Base-by-base conservation (phyloP, 2,113 vertebrate species). In the Bujurquina vittata region DNA sequence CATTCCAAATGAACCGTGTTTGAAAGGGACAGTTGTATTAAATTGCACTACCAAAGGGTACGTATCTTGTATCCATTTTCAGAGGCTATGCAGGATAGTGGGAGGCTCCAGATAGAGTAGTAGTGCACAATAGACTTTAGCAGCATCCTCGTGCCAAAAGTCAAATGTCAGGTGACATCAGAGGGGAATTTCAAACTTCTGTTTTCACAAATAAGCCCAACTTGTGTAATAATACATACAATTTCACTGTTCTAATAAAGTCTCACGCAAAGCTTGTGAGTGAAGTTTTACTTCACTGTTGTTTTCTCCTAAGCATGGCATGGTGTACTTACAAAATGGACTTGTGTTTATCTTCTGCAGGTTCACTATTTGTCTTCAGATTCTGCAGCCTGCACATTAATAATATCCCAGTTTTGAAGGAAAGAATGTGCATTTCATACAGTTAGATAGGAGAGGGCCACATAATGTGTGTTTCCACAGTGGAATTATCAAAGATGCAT, bases 401-500 rank as follows among this genome's bases (percentile, higher is more conserved):
- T 49, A 80, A 87, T 84, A 67, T 37, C 46, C 75, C 15, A 1
- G 20, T 69, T 75, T 69, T 69, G 72, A 37, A 67, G 26, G 62
- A 15, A 43, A 67, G 43, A 29, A 23, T 33, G 54, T 54, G 76
- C 67, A 56, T 26, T 73, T 88, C 49, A 74, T 74, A 49, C 37
- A 2, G 1, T 59, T 77, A 1, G 35, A 80, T 59, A 57, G 78
- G 79, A 73, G 84, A 77, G 60, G 86, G 84, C 61, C 76, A 84
- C 80, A 88, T 88, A 65, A 69, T 84, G 75, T 67, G 57, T 86
- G 61, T 18, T 43, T 84, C 73, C 23, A 29, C 75, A 73, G 67
- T 26, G 15, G 43, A 74, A 55, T 86, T 87, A 87, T 86, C 86
- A 79, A 69, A 83, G n/a, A 79, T 77, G 15, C 81, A 83, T 89